Conservation (phyloP, 1,140 invertebrate species). For the Musca vetustissima region DNA sequence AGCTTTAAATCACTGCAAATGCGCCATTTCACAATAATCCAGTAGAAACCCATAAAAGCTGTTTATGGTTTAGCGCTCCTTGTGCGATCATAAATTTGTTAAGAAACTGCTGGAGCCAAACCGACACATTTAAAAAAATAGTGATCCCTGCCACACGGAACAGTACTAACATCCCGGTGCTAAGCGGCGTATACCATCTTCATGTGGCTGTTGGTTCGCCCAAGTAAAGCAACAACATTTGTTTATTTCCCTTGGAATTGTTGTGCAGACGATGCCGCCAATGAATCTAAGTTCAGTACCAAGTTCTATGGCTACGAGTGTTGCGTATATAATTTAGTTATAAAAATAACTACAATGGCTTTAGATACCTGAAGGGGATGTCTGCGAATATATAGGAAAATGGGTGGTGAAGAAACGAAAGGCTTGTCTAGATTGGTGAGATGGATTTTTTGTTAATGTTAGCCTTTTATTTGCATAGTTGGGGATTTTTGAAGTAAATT, state of each 20-base stretch:
- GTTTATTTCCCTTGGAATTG: too few species aligned
- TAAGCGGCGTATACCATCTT: background rate
- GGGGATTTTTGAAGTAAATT: too few species aligned
- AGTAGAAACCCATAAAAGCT: conserved; percentile 54
- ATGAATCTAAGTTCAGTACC: background rate
- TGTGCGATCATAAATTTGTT: conserved; percentile 50
- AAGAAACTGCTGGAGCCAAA: conserved; percentile 14
- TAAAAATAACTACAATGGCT: conserved; percentile 48
- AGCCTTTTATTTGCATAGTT: too few species aligned
- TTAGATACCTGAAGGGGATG: conserved; percentile 15
- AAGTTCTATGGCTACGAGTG: background rate
- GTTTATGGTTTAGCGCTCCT: conserved; percentile 55
- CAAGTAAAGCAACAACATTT: background rate
- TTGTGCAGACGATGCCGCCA: background rate
- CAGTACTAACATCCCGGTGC: background rate
- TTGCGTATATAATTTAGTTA: conserved; percentile 54
- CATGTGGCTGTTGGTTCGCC: too few species aligned
- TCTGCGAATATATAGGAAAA: too few species aligned
- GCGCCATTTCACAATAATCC: conserved; percentile 38
- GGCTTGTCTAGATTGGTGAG: too few species aligned
- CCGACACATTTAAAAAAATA: conserved; percentile 10
- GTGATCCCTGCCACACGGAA: background rate
- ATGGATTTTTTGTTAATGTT: too few species aligned
- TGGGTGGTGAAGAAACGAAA: too few species aligned
- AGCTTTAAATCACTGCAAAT: conserved; percentile 42